Percentiles rank a stretch among this genome's conserved stretches.
Conservation (phyloP, 2,888 invertebrate species). For the Lasioglossum morio region DNA sequence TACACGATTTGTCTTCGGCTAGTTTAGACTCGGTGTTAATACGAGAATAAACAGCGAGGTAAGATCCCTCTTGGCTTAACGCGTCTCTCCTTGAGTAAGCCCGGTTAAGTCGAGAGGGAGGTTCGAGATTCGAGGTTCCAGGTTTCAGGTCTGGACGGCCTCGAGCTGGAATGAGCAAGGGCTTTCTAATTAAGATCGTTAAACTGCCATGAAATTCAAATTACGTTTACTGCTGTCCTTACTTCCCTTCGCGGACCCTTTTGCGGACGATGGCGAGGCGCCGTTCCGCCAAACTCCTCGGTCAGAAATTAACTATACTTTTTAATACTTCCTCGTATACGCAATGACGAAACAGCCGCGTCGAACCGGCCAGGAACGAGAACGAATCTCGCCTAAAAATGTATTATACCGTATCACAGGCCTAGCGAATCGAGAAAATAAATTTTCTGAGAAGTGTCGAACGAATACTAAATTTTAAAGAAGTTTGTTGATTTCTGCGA, state of each 20-base stretch:
- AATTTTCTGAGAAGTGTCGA: not conserved
- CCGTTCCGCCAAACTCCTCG: constrained; percentile 43
- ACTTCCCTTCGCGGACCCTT: constrained; percentile 72
- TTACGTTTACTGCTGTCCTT: constrained; percentile 79
- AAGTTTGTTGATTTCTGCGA: not conserved
- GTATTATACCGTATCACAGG: not conserved
- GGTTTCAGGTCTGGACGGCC: constrained; percentile 71
- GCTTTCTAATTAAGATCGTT: constrained; percentile 84
- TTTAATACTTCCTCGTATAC: constrained; percentile 40
- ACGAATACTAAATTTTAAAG: not conserved
- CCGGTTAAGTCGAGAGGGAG: constrained; percentile 73
- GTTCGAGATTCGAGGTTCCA: constrained; percentile 77
- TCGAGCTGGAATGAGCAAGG: constrained; percentile 72
- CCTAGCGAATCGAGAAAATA: too few species aligned
- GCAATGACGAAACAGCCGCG: not conserved
- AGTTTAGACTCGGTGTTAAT: constrained; percentile 79
- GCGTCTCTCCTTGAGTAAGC: constrained; percentile 78
- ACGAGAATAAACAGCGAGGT: constrained; percentile 81
- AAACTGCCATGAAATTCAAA: constrained; percentile 84
- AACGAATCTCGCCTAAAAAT: not conserved
- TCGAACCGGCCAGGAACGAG: not conserved
- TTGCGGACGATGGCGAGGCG: constrained; percentile 66
- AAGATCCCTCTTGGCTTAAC: constrained; percentile 77
- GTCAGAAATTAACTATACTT: constrained; percentile 62
- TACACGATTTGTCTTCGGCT: constrained; percentile 78